Conservation (phyloP, 1,140 invertebrate genomes). For the Campoletis sonorensis region DNA sequence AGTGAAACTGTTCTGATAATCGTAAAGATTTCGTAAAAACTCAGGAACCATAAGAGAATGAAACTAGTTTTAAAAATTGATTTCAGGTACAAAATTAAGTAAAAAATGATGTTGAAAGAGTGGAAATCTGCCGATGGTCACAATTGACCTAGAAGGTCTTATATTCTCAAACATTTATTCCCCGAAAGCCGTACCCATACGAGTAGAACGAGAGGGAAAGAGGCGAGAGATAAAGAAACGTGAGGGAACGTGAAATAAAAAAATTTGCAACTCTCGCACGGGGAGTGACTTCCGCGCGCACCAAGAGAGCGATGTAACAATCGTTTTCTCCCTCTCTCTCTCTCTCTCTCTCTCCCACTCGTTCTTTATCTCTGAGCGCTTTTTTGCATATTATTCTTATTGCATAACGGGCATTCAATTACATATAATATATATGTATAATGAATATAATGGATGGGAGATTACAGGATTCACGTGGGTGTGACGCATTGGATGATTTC, state of each 20-base stretch:
- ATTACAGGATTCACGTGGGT: slow-evolving; percentile 35
- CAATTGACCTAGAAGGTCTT: no score
- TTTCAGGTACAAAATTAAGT: no score
- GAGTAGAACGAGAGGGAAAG: slow-evolving; percentile 23
- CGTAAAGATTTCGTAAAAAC: no score
- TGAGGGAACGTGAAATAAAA: slow-evolving; percentile 33
- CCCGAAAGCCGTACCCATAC: background rate
- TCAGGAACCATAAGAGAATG: no score
- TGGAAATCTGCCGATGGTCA: no score
- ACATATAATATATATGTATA: slow-evolving; percentile 11
- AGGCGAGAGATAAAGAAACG: slow-evolving; percentile 11
- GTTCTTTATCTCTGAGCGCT: background rate
- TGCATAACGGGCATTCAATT: slow-evolving; percentile 40
- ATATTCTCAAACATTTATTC: background rate
- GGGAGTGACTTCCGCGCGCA: slow-evolving; percentile 24
- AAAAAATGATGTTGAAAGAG: no score
- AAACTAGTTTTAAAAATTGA: no score
- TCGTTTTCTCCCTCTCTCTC: background rate
- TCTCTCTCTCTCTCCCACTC: no score
- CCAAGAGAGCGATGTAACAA: slow-evolving; percentile 15
- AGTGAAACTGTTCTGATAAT: no score
- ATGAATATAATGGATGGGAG: slow-evolving; percentile 27
- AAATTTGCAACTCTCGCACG: slow-evolving; percentile 44
- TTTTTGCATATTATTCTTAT: slow-evolving; percentile 44
- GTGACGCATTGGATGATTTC: background rate